Conservation (phyloP, 2,797 vertebrate species). For the Yasuhikotakia modesta region DNA sequence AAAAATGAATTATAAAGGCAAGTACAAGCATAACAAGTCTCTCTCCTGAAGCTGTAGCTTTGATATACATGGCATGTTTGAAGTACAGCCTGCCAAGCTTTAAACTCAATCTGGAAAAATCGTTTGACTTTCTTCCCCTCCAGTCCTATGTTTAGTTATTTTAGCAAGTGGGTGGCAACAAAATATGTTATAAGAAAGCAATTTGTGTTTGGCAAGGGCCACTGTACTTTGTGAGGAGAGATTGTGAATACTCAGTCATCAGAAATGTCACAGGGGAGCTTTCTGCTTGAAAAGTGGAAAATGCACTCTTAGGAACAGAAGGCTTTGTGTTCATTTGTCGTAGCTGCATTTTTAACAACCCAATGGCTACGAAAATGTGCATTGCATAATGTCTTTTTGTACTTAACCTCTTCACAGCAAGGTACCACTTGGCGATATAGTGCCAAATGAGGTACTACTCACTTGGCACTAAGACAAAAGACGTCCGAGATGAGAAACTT, state of each 20-base stretch:
- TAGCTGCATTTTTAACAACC: neutral
- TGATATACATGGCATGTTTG: constrained; percentile 40
- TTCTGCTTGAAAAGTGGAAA: constrained; percentile 33
- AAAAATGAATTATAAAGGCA: constrained; percentile 4
- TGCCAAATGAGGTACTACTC: neutral
- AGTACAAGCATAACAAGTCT: neutral
- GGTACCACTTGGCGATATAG: too few species aligned
- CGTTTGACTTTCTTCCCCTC: constrained; percentile 14
- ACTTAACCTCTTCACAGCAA: neutral
- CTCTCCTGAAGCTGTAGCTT: constrained; percentile 19
- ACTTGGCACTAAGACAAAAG: neutral
- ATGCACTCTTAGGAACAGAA: constrained; percentile 9
- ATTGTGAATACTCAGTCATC: constrained; percentile 46
- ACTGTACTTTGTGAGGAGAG: constrained; percentile 34
- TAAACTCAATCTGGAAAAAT: constrained; percentile 45
- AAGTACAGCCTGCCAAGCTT: constrained; percentile 57
- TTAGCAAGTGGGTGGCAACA: constrained; percentile 31
- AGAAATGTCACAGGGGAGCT: constrained; percentile 50
- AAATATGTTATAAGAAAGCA: constrained; percentile 60
- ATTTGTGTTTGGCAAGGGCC: constrained; percentile 56
- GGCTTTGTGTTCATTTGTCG: neutral
- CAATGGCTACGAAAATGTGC: neutral
- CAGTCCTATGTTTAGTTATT: constrained; percentile 23
- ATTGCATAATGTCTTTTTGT: constrained; percentile 10
- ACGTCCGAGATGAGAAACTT: neutral